Base-by-base conservation (phyloP, 2,113 vertebrate species). In the Romanogobio albipinnatus region DNA sequence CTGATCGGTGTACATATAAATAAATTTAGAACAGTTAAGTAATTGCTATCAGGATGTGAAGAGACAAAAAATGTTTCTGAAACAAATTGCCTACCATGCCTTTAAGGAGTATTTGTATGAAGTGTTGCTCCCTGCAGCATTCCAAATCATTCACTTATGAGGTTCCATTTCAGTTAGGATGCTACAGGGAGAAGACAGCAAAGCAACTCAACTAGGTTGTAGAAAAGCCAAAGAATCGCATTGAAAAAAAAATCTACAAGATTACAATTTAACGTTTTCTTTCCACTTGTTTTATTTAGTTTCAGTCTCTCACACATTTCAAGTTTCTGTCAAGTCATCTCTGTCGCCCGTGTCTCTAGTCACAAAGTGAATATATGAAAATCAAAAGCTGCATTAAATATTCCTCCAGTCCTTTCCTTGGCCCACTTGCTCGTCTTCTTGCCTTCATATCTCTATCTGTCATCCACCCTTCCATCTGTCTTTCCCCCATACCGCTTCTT, bases 281-380 rank as follows among this genome's bases (percentile, higher is more conserved):
- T 9, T 19, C 4, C 4, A 62, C 14, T 75, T 26, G 6, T 62
- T 61, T 79, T 14, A 73, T 59, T 36, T 29, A 2, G 14, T 29
- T 45, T 36, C 9, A 13, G 66, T 83, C 81, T 75, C 71, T 49
- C 9, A 29, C 14, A 22, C 33, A 22, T 49, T 75, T 47, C 45
- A 59, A 75, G 36, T 61, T 26, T 83, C 24, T 75, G 17, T 61
- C 13, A 45, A 22, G n/a, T 62, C 43, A 49, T 58, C 49, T 33
- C 24, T 73, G 33, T n/a, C 8, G 22, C 39, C 14, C 17, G 58
- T 62, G 36, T 79, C 58, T 79, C 56, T 62, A 43, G 58, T 29
- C 77, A 79, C n/a, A 43, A 61, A 45, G n/a, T 81, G 78, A 81
- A 81, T 81, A 64, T 80, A 61, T 80, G 2, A 80, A 80, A 81